A percentile compares a stretch with the other conserved stretches of the same genome.
phyloP scores from a whole-genome alignment of 2,113 vertebrate species.

The Rhizomys pruinosus region DNA sequence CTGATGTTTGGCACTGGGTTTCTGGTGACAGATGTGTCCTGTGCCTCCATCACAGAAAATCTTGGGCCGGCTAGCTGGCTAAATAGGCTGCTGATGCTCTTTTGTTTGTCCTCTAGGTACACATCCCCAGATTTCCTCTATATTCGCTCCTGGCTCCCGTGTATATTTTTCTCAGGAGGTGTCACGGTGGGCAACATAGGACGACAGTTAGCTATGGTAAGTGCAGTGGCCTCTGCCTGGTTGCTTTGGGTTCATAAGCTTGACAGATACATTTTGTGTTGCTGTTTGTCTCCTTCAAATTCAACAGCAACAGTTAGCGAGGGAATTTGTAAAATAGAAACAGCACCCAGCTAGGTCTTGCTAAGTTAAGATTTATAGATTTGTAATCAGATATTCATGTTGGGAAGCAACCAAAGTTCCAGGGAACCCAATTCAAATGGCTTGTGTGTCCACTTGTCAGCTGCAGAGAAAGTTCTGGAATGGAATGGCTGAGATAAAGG shows the following conservation, averaged over 20 bases:
- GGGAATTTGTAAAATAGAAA: neutral
- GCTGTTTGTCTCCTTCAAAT: fast-evolving
- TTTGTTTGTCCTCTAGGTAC: slow-evolving; percentile 87
- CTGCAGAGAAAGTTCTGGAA: fast-evolving
- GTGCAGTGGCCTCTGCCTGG: neutral
- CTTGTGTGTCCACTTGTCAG: fast-evolving
- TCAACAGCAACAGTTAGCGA: fast-evolving
- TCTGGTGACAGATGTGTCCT: too few relatives aligned
- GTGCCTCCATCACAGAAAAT: neutral
- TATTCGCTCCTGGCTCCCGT: slow-evolving; percentile 98
- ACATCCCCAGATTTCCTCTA: slow-evolving; percentile 98
- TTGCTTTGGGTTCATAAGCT: neutral
- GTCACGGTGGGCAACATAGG: slow-evolving; percentile 99
- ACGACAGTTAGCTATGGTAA: slow-evolving; percentile 96
- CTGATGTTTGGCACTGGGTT: neutral
- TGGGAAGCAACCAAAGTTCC: neutral
- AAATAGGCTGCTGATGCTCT: too few relatives aligned
- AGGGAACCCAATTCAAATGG: fast-evolving
- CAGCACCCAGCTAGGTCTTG: neutral
- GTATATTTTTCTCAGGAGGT: slow-evolving; percentile 99
- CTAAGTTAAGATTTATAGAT: neutral
- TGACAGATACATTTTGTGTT: neutral
- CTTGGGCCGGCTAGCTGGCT: neutral
- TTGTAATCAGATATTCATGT: fast-evolving
- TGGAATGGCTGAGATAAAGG: neutral